phyloP scores from a whole-genome alignment of 2,888 invertebrate genomes.

The Marronus borbonicus region DNA sequence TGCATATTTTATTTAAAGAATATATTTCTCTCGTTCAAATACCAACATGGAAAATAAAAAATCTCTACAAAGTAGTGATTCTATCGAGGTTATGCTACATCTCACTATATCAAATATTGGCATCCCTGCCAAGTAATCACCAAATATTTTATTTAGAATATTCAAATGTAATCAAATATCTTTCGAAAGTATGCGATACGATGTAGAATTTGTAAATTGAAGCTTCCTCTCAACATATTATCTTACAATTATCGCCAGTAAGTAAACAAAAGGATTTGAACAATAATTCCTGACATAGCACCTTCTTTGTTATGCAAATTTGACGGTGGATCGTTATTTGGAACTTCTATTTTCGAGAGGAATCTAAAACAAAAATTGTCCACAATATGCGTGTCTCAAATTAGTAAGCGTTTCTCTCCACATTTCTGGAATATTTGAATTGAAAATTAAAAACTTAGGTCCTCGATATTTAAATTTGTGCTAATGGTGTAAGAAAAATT shows the following conservation, averaged over 20 bases:
- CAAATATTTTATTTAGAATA: no score
- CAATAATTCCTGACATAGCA: neutral
- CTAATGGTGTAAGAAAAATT: no score
- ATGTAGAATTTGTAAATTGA: neutral
- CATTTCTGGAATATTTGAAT: no score
- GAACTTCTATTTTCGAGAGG: neutral
- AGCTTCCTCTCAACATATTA: neutral
- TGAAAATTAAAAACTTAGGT: no score
- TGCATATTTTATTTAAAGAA: neutral
- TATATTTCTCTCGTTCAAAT: neutral
- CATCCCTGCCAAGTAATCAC: neutral
- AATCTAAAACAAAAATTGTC: neutral
- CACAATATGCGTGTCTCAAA: no score
- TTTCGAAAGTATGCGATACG: neutral
- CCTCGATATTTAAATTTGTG: no score
- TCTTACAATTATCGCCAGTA: slow-evolving; percentile 9
- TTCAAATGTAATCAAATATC: no score
- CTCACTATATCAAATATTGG: neutral
- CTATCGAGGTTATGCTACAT: neutral
- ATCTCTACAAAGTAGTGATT: neutral
- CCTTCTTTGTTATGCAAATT: neutral
- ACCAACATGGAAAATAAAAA: neutral
- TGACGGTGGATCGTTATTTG: neutral
- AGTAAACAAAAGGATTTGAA: slow-evolving; percentile 2
- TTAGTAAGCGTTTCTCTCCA: no score